Evolutionary conservation across 2,888 invertebrate genomes (phyloP).

Genomic region (Troides oblongomaculatus): DNA sequence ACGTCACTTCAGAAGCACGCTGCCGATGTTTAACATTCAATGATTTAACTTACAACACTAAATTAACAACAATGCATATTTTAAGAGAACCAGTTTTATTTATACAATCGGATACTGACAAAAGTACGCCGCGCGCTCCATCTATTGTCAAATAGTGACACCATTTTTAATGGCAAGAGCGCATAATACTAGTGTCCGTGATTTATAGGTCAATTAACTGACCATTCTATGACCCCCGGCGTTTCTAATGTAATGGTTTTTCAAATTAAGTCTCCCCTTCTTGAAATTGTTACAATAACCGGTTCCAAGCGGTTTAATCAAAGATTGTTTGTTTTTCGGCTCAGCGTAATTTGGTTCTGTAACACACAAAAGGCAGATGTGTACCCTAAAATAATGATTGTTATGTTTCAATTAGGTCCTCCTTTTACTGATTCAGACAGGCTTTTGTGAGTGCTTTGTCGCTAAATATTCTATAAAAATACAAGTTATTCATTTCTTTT

Average conservation of each 20-base stretch:
- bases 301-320: slow-evolving; percentile 66
- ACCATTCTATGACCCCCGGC: slow-evolving; percentile 58
- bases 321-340: slow-evolving; percentile 71
- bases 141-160: slow-evolving; percentile 57
- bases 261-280: slow-evolving; percentile 62
- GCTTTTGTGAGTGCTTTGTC: slow-evolving; percentile 1
- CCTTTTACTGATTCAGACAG: slow-evolving; percentile 19
- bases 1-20: slow-evolving; percentile 53
- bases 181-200: slow-evolving; percentile 50
- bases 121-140: slow-evolving; percentile 58
- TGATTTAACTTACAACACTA: slow-evolving; percentile 43
- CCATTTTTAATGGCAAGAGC: slow-evolving; percentile 39
- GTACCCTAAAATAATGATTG: slow-evolving; percentile 35
- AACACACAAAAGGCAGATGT: slow-evolving; percentile 64
- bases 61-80: slow-evolving; percentile 51
- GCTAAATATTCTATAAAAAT: not conserved
- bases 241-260: slow-evolving; percentile 53
- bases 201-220: slow-evolving; percentile 76
- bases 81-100: slow-evolving; percentile 52
- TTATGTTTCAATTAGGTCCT: slow-evolving; percentile 38
- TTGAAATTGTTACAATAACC: slow-evolving; percentile 51
- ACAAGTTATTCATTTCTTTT: not conserved
- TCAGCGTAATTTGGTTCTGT: slow-evolving; percentile 58
- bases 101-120: slow-evolving; percentile 38
- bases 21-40: slow-evolving; percentile 48